A percentile compares a stretch with the other conserved stretches of the same genome.
Evolutionary conservation across 1,140 invertebrate genomes (phyloP).

Genomic region (Drosophila quadrilineata): DNA sequence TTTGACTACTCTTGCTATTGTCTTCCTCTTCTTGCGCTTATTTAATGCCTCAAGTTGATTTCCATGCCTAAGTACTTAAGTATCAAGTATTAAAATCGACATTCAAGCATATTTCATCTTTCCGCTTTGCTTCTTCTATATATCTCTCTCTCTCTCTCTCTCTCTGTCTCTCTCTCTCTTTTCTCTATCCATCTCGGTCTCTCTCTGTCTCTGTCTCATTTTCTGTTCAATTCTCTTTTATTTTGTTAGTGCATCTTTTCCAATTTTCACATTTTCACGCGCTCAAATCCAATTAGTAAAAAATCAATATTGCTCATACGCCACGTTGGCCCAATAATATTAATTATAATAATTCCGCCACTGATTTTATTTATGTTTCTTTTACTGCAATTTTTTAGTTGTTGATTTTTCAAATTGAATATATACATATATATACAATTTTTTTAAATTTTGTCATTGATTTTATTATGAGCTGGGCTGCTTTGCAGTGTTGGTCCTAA

Average conservation of each 20-base stretch:
- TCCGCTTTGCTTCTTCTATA: conserved; percentile 7
- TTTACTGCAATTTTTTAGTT: conserved; percentile 17
- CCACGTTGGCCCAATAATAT: conserved; percentile 59
- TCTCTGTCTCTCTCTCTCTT: neutral
- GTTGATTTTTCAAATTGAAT: neutral
- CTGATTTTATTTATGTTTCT: conserved; percentile 13
- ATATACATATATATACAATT: conserved; percentile 54
- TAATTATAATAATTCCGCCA: conserved; percentile 45
- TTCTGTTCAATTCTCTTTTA: conserved; percentile 14
- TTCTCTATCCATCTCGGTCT: conserved; percentile 1
- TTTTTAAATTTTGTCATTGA: no score
- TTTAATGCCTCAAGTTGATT: conserved; percentile 21
- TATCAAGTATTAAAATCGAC: conserved; percentile 50
- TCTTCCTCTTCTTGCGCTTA: no score
- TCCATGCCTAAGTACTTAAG: conserved; percentile 34
- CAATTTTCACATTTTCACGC: conserved; percentile 50
- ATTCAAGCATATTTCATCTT: conserved; percentile 49
- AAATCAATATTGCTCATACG: conserved; percentile 77
- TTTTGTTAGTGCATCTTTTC: conserved; percentile 20
- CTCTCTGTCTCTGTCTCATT: neutral
- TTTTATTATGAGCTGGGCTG: no score
- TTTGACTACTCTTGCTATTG: no score
- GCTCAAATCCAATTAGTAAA: conserved; percentile 72
- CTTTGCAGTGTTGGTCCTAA: no score
- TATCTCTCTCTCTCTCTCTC: neutral